Percentiles rank a stretch among this genome's conserved stretches.
Evolutionary conservation across 2,113 vertebrate species (phyloP).

Genomic region (Colossoma macropomum): DNA sequence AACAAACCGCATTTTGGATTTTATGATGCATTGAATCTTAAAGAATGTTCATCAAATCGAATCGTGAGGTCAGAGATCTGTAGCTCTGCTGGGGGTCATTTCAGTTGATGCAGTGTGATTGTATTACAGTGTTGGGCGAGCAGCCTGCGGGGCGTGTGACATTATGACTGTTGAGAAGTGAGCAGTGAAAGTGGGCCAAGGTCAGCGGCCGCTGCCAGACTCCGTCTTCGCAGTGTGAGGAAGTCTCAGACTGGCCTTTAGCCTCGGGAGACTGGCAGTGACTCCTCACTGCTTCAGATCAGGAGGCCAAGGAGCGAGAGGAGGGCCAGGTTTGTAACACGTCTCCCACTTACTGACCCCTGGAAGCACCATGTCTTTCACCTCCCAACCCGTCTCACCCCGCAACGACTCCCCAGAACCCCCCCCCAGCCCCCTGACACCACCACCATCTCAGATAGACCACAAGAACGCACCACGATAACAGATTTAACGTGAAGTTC

Average conservation of each 20-base stretch:
- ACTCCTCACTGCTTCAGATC: conserved; percentile 10
- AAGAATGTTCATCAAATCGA: too few relatives aligned
- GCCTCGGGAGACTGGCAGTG: conserved; percentile 26
- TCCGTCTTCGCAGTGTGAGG: conserved; percentile 10
- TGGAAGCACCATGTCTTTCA: conserved; percentile 23
- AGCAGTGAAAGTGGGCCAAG: conserved; percentile 36
- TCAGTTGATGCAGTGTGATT: too few relatives aligned
- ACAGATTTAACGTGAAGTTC: conserved; percentile 34
- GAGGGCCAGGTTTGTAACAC: conserved; percentile 22
- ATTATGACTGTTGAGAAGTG: background rate
- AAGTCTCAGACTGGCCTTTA: background rate
- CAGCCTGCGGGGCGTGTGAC: background rate
- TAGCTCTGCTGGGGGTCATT: too few relatives aligned
- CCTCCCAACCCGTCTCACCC: conserved; percentile 10
- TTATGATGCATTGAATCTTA: too few relatives aligned
- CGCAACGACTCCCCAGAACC: background rate
- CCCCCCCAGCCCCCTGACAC: too few relatives aligned
- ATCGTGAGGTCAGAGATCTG: too few relatives aligned
- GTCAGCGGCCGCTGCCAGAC: background rate
- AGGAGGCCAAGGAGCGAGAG: conserved; percentile 7
- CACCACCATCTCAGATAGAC: background rate
- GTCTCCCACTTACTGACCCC: conserved; percentile 40
- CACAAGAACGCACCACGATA: conserved; percentile 29
- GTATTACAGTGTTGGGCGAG: background rate
- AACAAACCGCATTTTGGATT: too few relatives aligned